phyloP scores from a whole-genome alignment of 2,888 invertebrate species.

The Adelphocoris suturalis region DNA sequence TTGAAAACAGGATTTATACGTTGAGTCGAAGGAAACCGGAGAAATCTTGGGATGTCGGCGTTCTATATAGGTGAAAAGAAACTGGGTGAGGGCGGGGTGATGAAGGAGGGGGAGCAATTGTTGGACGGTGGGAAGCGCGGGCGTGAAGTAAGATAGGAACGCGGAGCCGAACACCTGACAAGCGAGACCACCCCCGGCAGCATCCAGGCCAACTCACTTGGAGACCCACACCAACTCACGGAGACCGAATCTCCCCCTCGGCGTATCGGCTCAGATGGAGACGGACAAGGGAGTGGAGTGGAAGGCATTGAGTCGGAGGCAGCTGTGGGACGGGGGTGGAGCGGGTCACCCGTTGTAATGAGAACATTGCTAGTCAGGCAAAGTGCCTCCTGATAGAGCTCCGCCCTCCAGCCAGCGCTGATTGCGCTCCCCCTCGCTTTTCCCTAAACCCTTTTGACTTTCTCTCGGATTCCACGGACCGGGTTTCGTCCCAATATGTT shows the following conservation, averaged over 20 bases:
- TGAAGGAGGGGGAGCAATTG: background rate
- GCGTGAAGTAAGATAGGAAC: slow-evolving; percentile 15
- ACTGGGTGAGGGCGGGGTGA: background rate
- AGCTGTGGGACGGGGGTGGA: background rate
- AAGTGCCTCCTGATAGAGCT: slow-evolving; percentile 34
- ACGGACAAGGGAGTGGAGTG: slow-evolving; percentile 3
- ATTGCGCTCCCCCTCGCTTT: slow-evolving; percentile 28
- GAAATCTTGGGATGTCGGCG: slow-evolving; percentile 18
- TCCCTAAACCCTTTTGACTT: slow-evolving; percentile 26
- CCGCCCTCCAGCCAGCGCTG: background rate
- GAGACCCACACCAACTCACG: background rate
- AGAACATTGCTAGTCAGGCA: slow-evolving; percentile 34
- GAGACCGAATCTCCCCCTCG: slow-evolving; percentile 2
- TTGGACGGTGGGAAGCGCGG: background rate
- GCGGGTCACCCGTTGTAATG: slow-evolving; percentile 30
- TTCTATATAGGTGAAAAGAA: slow-evolving; percentile 25
- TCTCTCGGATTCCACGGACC: background rate
- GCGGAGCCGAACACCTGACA: slow-evolving; percentile 26
- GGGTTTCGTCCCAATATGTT: slow-evolving; percentile 21
- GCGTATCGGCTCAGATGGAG: slow-evolving; percentile 6
- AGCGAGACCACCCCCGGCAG: slow-evolving; percentile 8
- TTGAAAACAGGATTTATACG: slow-evolving; percentile 6
- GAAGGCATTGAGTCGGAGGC: slow-evolving; percentile 20
- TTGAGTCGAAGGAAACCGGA: background rate
- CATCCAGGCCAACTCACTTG: background rate